These are phyloP conservation scores for Pantherophis guttatus DNA, from an alignment of 2,113 vertebrate species.

Conservation along the genomic window DNA sequence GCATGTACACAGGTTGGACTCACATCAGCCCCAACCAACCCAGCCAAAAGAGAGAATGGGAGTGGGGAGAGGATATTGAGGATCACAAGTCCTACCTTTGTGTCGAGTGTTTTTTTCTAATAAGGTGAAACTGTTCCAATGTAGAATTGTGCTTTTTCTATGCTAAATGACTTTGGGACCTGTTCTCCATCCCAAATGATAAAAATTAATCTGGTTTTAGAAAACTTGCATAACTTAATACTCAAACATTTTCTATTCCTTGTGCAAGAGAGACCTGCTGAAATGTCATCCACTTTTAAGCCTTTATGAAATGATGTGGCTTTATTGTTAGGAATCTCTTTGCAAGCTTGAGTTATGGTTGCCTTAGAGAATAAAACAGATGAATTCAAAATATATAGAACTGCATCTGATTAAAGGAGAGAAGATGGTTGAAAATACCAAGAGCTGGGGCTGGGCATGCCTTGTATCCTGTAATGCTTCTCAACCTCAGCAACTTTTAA, in stretches of 20 bases:
- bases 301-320: neutral
- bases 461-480: neutral
- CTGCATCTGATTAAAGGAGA: neutral
- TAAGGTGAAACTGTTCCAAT: neutral
- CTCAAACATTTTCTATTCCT: neutral
- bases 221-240: neutral
- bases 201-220: neutral
- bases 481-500: neutral
- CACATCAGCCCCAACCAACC: neutral
- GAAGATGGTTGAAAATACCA: neutral
- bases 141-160: neutral
- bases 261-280: neutral
- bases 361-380: neutral
- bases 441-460: neutral
- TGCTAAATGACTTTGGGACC: rapidly evolving
- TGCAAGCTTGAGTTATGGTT: neutral
- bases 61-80: no score
- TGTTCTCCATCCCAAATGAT: no score
- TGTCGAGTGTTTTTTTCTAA: neutral
- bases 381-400: neutral
- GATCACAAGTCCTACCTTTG: neutral
- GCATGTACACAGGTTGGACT: neutral
- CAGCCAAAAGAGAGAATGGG: no score
- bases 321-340: neutral
- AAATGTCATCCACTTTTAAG: neutral